Base-by-base conservation (phyloP, 2,888 invertebrate species). In the Autographa gamma region DNA sequence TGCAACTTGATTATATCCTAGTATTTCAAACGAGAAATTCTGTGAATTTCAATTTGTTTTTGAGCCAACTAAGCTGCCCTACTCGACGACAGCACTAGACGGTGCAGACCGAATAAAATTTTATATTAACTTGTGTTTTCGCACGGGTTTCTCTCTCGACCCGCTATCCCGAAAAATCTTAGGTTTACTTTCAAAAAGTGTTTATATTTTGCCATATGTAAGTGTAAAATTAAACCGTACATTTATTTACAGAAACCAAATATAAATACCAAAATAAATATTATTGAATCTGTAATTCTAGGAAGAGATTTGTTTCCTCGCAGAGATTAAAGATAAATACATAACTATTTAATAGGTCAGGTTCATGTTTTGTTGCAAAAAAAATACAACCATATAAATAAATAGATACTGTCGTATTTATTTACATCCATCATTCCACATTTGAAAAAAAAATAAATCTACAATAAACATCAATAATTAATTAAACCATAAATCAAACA, bases 51-150 rank as follows among this genome's bases (percentile, higher is more conserved):
- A 68, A 77, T 76, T 76, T 73, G 56, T 73, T 77, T 76, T 77
- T 63, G 73, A 76, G 76, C 76, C 63, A 77, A 77, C 69, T 73
- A 66, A 73, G 73, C 73, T 77, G 59, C n/a, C 68, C 69, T 54
- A 52, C 60, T 59, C 25, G 25, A 60, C 16, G 41, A 62, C 48
- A n/a, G 63, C 19, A 13, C n/a, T 34, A 66, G 54, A 62, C 58
- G 32, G 59, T 63, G 63, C 58, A 64, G 25, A 63, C 60, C n/a
- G 48, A 56, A 76, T 72, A 63, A 66, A 77, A 77, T 73, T 32
- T 65, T 56, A 31, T 58, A 69, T 77, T 43, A 60, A 64, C 67
- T 67, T 56, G 61, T 62, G 67, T 62, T 67, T 67, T 43, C 18
- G 14, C 32, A 58, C 18, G 31, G 67, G 54, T 75, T 54, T 58